phyloP scores from a whole-genome alignment of 2,113 vertebrate species.

The Tonatia bakeri region DNA sequence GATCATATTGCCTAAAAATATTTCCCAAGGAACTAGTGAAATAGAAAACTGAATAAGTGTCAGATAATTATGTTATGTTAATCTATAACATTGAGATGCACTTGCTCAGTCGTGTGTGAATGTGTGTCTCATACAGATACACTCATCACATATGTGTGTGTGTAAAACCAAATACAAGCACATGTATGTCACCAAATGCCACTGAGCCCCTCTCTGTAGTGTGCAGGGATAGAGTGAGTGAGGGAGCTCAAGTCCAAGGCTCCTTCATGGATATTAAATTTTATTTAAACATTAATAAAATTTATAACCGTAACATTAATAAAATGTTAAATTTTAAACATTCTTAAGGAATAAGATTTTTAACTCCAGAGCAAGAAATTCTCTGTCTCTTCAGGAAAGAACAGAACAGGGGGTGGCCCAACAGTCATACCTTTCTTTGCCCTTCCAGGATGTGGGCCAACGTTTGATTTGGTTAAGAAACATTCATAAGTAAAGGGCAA shows the following conservation, averaged over 20 bases:
- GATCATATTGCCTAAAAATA: background rate
- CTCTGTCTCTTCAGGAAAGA: background rate
- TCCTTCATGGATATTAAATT: background rate
- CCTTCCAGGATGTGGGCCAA: background rate
- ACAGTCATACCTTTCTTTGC: slow-evolving; percentile 18
- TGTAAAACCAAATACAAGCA: background rate
- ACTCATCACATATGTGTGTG: background rate
- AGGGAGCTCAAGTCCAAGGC: background rate
- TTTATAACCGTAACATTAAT: background rate
- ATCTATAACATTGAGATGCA: background rate
- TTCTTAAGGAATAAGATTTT: background rate
- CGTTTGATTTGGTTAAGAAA: slow-evolving; percentile 49
- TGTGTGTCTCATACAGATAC: background rate
- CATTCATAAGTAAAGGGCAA: slow-evolving; percentile 29
- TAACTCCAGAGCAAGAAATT: slow-evolving; percentile 37
- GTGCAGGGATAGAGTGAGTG: background rate
- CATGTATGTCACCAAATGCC: background rate
- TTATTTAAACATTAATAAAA: background rate
- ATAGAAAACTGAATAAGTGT: background rate
- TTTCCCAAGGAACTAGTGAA: background rate
- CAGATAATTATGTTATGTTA: background rate
- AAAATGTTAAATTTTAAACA: background rate
- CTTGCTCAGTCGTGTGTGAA: background rate
- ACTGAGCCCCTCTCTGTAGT: background rate
- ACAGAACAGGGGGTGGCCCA: background rate